Percentiles rank a stretch among this genome's conserved stretches.
Conservation (phyloP, 2,113 vertebrate species). For the Setophaga kirtlandii region DNA sequence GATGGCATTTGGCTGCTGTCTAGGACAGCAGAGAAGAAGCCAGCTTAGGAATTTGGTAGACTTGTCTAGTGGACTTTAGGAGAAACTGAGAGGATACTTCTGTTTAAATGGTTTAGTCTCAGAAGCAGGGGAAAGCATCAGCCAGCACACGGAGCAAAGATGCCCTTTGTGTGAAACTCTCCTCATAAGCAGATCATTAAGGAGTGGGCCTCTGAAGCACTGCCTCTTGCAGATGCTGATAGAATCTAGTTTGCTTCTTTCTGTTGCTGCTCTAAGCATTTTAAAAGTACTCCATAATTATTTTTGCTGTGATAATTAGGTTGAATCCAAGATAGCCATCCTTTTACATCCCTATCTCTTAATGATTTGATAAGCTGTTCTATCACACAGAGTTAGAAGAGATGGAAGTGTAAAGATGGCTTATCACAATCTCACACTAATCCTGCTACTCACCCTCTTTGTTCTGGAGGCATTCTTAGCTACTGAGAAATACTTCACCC, state of each 20-base stretch:
- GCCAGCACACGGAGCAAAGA: background rate
- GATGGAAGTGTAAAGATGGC: slow-evolving; percentile 22
- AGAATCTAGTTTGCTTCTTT: slow-evolving; percentile 12
- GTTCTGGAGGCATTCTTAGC: background rate
- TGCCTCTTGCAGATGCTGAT: background rate
- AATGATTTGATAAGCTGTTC: slow-evolving; percentile 37
- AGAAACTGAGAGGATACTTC: background rate
- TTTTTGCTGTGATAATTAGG: slow-evolving; percentile 40
- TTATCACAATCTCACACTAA: slow-evolving; percentile 47
- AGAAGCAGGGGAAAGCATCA: background rate
- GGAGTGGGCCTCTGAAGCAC: background rate
- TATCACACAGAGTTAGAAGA: slow-evolving; percentile 13
- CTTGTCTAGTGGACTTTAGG: background rate
- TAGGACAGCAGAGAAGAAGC: background rate
- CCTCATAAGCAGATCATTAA: background rate
- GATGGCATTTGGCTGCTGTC: background rate
- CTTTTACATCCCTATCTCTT: slow-evolving; percentile 10
- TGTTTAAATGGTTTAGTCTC: background rate
- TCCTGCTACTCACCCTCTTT: slow-evolving; percentile 1
- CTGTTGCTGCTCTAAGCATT: slow-evolving; percentile 16
- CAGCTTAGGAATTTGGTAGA: background rate
- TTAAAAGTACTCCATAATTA: slow-evolving; percentile 9
- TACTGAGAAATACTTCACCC: background rate
- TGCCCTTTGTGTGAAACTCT: slow-evolving; percentile 3
- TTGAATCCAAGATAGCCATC: background rate